These are phyloP conservation scores for Catonia carolina DNA, from an alignment of 2,888 invertebrate genomes.

Conservation along the genomic window DNA sequence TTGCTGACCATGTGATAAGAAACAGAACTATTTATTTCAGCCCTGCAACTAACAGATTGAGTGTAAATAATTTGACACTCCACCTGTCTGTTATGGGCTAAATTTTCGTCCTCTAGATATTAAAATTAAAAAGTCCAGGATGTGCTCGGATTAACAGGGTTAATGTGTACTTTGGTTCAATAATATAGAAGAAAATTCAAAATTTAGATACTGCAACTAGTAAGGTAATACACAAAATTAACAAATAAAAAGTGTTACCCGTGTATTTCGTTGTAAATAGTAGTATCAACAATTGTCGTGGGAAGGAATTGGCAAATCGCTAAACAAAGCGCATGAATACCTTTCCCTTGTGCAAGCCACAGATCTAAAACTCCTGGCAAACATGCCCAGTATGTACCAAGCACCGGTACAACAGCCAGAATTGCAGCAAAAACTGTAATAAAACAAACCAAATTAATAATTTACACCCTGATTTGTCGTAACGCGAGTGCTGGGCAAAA, in stretches of 20 bases:
- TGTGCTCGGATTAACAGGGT: too few species aligned
- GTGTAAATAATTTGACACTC: too few species aligned
- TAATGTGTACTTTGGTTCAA: too few species aligned
- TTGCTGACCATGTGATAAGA: too few species aligned
- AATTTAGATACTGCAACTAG: not conserved
- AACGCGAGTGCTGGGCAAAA: not conserved
- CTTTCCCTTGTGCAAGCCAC: conserved; percentile 85
- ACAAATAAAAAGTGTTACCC: conserved; percentile 54
- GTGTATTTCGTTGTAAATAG: conserved; percentile 95
- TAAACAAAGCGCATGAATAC: conserved; percentile 71
- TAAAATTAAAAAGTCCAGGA: too few species aligned
- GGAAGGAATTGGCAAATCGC: conserved; percentile 83
- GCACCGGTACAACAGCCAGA: conserved; percentile 90
- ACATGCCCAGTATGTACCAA: conserved; percentile 94
- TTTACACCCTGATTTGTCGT: not conserved
- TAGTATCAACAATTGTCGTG: conserved; percentile 85
- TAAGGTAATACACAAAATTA: not conserved
- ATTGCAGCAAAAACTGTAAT: conserved; percentile 77
- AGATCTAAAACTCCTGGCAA: conserved; percentile 91
- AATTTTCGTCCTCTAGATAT: too few species aligned
- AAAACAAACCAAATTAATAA: not conserved
- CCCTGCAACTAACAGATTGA: too few species aligned
- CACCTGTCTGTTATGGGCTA: too few species aligned
- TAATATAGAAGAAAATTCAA: too few species aligned
- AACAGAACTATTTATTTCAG: too few species aligned